Evolutionary conservation across 37 sponge, comb jelly and placozoan species (phyloP).

Genomic region (Mnemiopsis leidyi): DNA sequence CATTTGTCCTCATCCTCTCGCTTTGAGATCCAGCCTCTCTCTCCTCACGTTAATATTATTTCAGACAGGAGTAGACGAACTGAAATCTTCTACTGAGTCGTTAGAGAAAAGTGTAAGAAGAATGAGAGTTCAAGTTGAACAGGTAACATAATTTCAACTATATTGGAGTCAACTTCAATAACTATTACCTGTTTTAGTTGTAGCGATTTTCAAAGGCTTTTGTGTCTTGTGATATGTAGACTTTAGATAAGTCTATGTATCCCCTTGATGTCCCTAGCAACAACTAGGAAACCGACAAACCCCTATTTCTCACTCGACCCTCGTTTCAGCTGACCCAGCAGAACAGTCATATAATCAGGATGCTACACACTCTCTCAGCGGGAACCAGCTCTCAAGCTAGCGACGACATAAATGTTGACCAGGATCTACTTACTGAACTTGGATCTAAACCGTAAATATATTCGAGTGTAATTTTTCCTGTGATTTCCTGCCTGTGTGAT

Average conservation of each 20-base stretch:
- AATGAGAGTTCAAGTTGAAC: neutral
- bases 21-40: neutral
- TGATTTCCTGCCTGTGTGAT: no score
- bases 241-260: no score
- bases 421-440: neutral
- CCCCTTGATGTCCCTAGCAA: no score
- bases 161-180: no score
- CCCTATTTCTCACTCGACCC: no score
- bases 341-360: neutral
- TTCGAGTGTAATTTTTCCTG: neutral
- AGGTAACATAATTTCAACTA: no score
- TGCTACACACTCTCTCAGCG: neutral
- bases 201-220: no score
- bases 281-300: no score
- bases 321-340: neutral
- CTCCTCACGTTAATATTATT: neutral
- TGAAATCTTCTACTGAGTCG: neutral
- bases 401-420: neutral
- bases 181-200: no score
- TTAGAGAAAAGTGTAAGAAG: neutral
- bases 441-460: neutral
- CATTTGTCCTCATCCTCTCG: no score
- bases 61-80: slow-evolving; percentile 1
- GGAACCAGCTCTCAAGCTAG: neutral
- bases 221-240: no score